Base-by-base conservation (phyloP, 2,888 invertebrate genomes). In the Drosophila macrospina region DNA sequence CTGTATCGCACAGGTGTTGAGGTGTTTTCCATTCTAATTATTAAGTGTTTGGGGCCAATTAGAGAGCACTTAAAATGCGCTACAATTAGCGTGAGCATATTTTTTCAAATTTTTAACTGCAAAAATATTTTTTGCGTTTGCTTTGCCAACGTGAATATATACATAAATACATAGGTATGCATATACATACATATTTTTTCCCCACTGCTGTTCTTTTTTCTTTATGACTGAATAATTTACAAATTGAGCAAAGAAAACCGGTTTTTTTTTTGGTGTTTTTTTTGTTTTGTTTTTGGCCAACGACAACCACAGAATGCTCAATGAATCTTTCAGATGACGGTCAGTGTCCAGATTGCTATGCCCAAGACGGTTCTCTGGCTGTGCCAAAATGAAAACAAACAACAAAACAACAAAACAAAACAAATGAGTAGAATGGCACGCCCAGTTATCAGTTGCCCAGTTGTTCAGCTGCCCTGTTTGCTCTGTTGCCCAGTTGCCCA, bases 181-280 rank as follows among this genome's bases (percentile, higher is more conserved):
- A 13, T 16, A 24, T 24, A 20, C 28, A 5, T 28, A 13, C 13
- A 20, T 30, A 26, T 41, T 15, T 34, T 54, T 66, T 45, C 37
- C 13, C 7, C 39, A 47, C 45, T 48, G 62, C 51, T 65, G 61
- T 45, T 55, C 47, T 63, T 50, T 59, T 61, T 65, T 74, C 63
- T 64, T 73, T 74, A 77, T 85, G 85, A 81, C 77, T 82, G 77
- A 77, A 82, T 69, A 80, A 85, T 82, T 75, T 85, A 82, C 81
- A 85, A 81, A 85, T 82, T 85, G 80, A 69, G 67, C 64, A 68
- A 76, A 55, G 32, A 32, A 52, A 81, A 81, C 81, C 32, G 82
- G 81, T 82, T 82, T 81, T 85, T 85, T 78, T 20, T 20, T 3
- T 20, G n/a, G n/a, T n/a, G n/a, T 20, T 20, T 20, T 20, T 20